Evolutionary conservation across 1,140 invertebrate genomes (phyloP).

Genomic region (Branchinecta lynchi): DNA sequence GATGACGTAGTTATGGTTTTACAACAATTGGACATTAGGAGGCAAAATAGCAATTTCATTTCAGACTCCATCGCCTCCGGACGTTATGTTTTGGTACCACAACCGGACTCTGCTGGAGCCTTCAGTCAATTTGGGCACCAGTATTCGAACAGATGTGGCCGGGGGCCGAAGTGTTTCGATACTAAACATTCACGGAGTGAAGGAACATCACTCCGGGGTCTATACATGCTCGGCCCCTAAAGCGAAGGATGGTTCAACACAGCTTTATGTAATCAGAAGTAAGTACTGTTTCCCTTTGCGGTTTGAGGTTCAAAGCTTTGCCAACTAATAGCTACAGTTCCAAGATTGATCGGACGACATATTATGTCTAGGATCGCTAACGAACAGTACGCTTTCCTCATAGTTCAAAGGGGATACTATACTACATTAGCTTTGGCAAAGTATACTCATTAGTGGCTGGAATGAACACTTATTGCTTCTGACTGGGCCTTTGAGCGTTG

Average conservation of each 20-base stretch:
- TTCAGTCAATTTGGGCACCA: slow-evolving; percentile 46
- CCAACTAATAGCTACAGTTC: no score
- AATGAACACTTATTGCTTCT: no score
- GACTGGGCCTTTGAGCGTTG: no score
- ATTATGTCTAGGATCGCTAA: no score
- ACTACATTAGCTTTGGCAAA: no score
- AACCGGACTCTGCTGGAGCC: slow-evolving; percentile 75
- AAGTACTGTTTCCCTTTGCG: not conserved
- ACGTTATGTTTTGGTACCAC: slow-evolving; percentile 82
- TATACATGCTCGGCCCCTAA: slow-evolving; percentile 20
- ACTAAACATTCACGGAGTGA: slow-evolving; percentile 63
- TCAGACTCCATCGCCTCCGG: slow-evolving; percentile 69
- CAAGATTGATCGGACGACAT: no score
- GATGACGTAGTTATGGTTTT: no score
- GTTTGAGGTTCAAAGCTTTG: no score
- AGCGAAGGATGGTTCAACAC: slow-evolving; percentile 19
- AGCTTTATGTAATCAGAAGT: slow-evolving; percentile 21
- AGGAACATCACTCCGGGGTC: slow-evolving; percentile 51
- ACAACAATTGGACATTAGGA: no score
- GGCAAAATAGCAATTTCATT: slow-evolving; percentile 25
- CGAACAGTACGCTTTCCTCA: no score
- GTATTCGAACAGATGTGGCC: slow-evolving; percentile 70
- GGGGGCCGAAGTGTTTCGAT: slow-evolving; percentile 35
- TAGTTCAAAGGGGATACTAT: no score
- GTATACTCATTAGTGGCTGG: no score